Base-by-base conservation (phyloP, 2,113 vertebrate species). In the Cyanoramphus novaezelandiae region DNA sequence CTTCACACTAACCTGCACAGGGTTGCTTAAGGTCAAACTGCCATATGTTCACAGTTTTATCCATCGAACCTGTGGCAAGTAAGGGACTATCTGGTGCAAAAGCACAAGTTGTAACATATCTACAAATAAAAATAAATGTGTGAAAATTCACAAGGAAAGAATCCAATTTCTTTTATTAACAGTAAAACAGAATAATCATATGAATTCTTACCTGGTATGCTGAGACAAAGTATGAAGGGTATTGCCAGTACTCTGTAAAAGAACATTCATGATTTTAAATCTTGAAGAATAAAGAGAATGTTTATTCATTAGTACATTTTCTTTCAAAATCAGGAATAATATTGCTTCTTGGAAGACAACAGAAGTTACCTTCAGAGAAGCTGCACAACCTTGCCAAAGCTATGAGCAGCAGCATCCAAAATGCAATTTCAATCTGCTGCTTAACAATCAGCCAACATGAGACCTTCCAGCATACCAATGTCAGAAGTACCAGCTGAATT, bases 41-140 rank as follows among this genome's bases (percentile, higher is more conserved):
- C 99, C 99, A 99, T 86, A 99, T 95, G 16, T 98, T 98, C 76
- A 99, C 98, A 7, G 98, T 98, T 97, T 99, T 98, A 97, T 99
- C 99, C 99, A 99, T 99, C 53, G 99, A 99, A 79, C 99, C 99
- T 17, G 98, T 99, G 72, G 99, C 99, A 65, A 99, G 98, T 95
- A 99, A 97, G 37, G 98, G 97, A 80, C 94, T 85, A 86, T 12
- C 80, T 35, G 98, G 98, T 92, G 99, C 98, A 95, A 99, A 99
- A 79, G 98, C 98, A 90, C 99, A 99, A 6, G 98, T 97, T 25
- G 99, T 99, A 94, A 99, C 99, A 25, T 99, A 99, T 76, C 98
- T 99, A 94, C 60, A 96, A 95, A 97, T n/a, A 90, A 92, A 96
- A 87, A 47, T 10, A 96, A 57, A 24, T 20, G 49, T 33, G 55